phyloP scores from a whole-genome alignment of 2,888 invertebrate species.

The Orthosia incerta region DNA sequence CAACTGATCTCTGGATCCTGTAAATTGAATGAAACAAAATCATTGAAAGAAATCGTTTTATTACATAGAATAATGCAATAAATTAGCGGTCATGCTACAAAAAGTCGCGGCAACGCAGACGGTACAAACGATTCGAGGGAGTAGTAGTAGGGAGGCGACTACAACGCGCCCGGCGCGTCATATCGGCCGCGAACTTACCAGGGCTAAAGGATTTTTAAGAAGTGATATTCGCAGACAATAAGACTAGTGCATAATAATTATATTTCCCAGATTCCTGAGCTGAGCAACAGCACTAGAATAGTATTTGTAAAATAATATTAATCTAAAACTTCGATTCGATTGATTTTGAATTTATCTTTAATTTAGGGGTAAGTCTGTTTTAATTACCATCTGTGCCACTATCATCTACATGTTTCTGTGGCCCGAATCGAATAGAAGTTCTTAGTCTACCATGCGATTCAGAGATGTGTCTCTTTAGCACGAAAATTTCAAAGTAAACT shows the following conservation, averaged over 20 bases:
- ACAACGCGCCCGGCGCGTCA: conserved; percentile 74
- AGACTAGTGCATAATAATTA: not conserved
- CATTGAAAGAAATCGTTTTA: not conserved
- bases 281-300: not conserved
- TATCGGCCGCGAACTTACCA: conserved; percentile 86
- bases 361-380: too few relatives aligned
- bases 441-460: conserved; percentile 8
- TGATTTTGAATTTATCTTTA: not conserved
- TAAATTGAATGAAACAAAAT: conserved; percentile 72
- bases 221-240: conserved; percentile 24
- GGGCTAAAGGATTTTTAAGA: conserved; percentile 68
- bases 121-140: conserved; percentile 9
- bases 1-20: conserved; percentile 96
- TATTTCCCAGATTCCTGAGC: not conserved
- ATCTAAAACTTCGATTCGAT: not conserved
- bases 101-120: not conserved
- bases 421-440: conserved; percentile 3
- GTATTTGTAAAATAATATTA: not conserved
- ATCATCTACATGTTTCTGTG: not conserved
- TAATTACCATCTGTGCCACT: too few relatives aligned
- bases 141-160: conserved; percentile 52
- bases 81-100: not conserved
- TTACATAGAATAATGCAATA: not conserved
- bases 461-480: conserved; percentile 44
- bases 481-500: conserved; percentile 57